phyloP scores from a whole-genome alignment of 2,888 invertebrate species.

The Tenthredo amoena region DNA sequence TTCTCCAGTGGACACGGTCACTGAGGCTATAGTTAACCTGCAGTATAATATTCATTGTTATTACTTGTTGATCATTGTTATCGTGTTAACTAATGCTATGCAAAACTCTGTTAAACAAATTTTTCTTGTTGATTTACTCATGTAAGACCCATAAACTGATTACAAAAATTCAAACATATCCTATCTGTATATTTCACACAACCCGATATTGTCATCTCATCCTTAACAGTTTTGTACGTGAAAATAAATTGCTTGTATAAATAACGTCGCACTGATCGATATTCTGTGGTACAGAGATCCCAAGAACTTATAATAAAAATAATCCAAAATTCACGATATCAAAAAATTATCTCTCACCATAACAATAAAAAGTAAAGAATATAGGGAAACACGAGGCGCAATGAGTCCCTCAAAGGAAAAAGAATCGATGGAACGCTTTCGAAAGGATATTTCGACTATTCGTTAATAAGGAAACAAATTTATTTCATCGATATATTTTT shows the following conservation, averaged over 20 bases:
- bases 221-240: not conserved
- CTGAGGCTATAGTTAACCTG: constrained; percentile 78
- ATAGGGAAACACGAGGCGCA: too few species aligned
- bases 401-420: too few species aligned
- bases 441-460: too few species aligned
- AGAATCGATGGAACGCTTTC: too few species aligned
- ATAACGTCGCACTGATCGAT: not conserved
- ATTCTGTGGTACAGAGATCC: not conserved
- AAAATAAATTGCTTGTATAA: not conserved
- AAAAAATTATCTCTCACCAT: too few species aligned
- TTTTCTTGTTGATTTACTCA: constrained; percentile 49
- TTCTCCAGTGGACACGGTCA: constrained; percentile 57
- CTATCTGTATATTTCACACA: not conserved
- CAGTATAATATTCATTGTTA: constrained; percentile 47
- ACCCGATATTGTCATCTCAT: constrained; percentile 1
- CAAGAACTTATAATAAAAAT: not conserved
- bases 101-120: constrained; percentile 27
- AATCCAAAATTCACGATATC: not conserved
- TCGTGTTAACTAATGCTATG: constrained; percentile 53
- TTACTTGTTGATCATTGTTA: constrained; percentile 52
- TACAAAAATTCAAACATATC: constrained; percentile 13
- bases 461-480: too few species aligned
- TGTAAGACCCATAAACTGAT: constrained; percentile 45
- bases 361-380: not conserved
- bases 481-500: too few species aligned